Percentiles rank a stretch among this genome's conserved stretches.
phyloP scores from a whole-genome alignment of 2,113 vertebrate species.

The Serinus canaria region DNA sequence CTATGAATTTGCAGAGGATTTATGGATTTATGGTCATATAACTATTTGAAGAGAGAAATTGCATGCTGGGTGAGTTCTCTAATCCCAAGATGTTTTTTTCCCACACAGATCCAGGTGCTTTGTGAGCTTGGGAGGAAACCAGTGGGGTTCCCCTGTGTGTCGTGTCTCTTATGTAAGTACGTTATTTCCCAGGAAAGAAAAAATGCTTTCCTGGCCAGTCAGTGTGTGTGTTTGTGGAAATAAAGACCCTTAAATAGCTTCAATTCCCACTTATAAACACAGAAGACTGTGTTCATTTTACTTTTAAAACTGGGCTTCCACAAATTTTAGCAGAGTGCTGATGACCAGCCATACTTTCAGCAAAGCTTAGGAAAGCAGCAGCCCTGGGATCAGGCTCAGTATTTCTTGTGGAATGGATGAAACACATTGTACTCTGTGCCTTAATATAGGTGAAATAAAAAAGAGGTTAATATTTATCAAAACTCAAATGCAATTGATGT shows the following conservation, averaged over 20 bases:
- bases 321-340: neutral
- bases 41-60: neutral
- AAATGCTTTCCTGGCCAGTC: neutral
- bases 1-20: neutral
- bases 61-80: neutral
- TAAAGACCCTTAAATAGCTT: neutral
- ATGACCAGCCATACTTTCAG: neutral
- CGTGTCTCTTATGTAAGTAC: accelerated
- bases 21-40: neutral
- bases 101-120: neutral
- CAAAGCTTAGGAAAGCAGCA: neutral
- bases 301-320: neutral
- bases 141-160: accelerated
- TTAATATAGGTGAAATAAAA: neutral
- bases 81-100: neutral
- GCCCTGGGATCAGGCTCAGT: neutral
- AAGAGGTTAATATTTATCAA: neutral
- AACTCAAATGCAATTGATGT: neutral
- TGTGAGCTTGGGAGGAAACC: neutral
- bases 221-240: neutral
- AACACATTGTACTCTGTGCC: neutral
- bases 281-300: neutral
- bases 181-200: neutral
- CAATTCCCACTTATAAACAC: neutral
- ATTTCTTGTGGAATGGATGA: neutral